Percentiles rank a stretch among this genome's conserved stretches.
Conservation (phyloP, 2,113 vertebrate genomes). For the Psephotus haematonotus region DNA sequence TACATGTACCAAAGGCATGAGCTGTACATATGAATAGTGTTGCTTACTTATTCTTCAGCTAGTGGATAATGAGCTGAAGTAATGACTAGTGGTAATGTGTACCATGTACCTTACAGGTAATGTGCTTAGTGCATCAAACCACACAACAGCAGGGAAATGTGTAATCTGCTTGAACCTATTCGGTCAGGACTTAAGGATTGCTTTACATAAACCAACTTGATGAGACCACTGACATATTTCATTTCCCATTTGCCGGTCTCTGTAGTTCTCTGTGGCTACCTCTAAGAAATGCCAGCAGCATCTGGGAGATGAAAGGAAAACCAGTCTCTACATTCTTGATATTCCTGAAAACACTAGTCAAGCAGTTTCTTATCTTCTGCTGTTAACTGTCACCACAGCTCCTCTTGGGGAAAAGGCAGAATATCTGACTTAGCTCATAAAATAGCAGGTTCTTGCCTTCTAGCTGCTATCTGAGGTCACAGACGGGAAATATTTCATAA, state of each 20-base stretch:
- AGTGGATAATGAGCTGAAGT: not conserved
- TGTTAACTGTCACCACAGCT: not conserved
- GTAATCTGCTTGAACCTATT: not conserved
- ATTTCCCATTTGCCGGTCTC: not conserved
- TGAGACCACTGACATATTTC: not conserved
- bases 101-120: not conserved
- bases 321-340: not conserved
- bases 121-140: not conserved
- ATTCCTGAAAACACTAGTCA: not conserved
- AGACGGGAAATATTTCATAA: not conserved
- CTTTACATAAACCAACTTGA: not conserved
- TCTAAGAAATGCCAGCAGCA: not conserved
- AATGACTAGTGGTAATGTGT: not conserved
- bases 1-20: not conserved
- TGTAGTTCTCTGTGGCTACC: not conserved
- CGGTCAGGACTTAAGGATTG: not conserved
- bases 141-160: not conserved
- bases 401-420: not conserved
- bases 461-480: not conserved
- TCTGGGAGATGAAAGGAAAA: not conserved
- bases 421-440: not conserved
- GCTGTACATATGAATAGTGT: no score
- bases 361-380: not conserved
- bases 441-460: not conserved
- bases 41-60: not conserved